Conservation (phyloP, 1,140 invertebrate species). For the Mamestra configurata region DNA sequence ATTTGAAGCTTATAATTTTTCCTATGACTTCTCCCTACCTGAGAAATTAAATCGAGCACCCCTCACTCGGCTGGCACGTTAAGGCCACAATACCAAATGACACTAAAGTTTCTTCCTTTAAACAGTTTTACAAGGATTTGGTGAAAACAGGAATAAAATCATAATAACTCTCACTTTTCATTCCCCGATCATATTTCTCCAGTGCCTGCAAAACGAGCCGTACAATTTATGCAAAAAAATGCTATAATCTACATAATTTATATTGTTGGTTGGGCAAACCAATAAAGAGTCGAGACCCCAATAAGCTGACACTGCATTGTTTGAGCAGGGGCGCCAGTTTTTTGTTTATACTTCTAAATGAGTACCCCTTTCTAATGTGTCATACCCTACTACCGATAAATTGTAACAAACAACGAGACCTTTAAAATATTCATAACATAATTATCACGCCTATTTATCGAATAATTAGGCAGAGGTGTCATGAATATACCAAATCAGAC, state of each 20-base stretch:
- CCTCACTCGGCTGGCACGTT: too few species aligned
- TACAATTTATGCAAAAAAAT: conserved; percentile 10
- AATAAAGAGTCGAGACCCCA: background rate
- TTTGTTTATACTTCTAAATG: conserved; percentile 22
- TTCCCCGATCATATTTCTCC: background rate
- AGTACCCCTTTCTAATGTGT: background rate
- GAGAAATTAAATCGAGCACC: too few species aligned
- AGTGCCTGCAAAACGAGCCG: background rate
- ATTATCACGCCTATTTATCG: too few species aligned
- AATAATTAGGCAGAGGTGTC: too few species aligned
- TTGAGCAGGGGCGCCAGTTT: background rate
- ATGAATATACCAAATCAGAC: too few species aligned
- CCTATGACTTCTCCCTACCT: too few species aligned
- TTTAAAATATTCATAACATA: too few species aligned
- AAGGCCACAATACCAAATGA: too few species aligned
- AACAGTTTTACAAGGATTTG: background rate
- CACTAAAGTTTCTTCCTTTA: too few species aligned
- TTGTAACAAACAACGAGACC: too few species aligned
- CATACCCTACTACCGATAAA: conserved; percentile 6
- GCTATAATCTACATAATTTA: background rate
- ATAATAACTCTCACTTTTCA: background rate
- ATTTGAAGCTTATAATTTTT: too few species aligned
- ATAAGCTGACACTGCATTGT: conserved; percentile 23
- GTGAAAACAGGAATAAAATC: too few species aligned
- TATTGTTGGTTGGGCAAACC: background rate